Base-by-base conservation (phyloP, 1,140 invertebrate genomes). In the Lasaia peninsularis region DNA sequence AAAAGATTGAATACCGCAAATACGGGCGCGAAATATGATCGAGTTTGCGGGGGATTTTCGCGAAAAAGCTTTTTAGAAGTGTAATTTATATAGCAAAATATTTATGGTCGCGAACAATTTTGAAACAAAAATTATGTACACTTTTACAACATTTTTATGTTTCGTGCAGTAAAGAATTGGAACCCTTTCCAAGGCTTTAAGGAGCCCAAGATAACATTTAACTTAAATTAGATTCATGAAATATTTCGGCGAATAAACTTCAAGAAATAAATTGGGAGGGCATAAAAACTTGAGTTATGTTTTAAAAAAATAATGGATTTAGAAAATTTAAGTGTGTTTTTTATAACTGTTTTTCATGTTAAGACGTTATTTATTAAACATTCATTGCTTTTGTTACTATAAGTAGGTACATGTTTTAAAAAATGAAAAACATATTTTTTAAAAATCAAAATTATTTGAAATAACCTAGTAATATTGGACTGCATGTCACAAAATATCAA, bases 1-100 rank as follows among this genome's bases (percentile, higher is more conserved):
- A 59, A 69, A 69, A 80, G 75, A 78, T 80, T 80, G 73, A 80
- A 78, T 78, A 70, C 73, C 67, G 65, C 67, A 73, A 75, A 73
- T 73, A 62, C 69, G 52, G 55, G 52, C 64, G 65, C 68, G 73
- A 80, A 76, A 77, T 73, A 76, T 72, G 71, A 73, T 71, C 65
- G 67, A 57, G 63, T 52, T 71, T 34, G 51, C 33, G 10, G 28
- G 4, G 31, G 18, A 18, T 52, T 52, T 34, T 33, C 44, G 20
- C 37, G 37, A 40, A 48, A 48, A 48, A 48, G 44, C 44, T 48
- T 48, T 48, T 48, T 48, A 48, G 44, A 48, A 48, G 44, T 48
- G 44, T 48, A 48, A 32, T 52, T 32, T 52, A 52, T 52, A 33
- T 52, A 12, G 18, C 51, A 32, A 16, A 52, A 52, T 33, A 32